phyloP scores from a whole-genome alignment of 2,797 vertebrate species.

The Danio choprae region DNA sequence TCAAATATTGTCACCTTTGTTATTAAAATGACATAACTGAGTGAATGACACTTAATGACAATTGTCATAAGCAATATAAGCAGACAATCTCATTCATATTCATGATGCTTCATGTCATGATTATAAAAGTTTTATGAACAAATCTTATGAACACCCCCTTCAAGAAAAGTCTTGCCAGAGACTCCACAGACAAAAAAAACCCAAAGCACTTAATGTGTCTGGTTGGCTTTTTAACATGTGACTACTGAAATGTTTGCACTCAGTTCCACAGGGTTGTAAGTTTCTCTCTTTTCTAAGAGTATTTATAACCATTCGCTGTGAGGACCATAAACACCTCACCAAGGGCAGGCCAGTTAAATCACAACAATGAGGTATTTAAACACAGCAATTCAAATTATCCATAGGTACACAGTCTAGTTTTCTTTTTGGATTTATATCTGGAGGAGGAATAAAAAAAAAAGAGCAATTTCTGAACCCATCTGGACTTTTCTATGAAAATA shows the following conservation, averaged over 20 bases:
- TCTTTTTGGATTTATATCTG: slow-evolving; percentile 22
- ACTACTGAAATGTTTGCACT: slow-evolving; percentile 35
- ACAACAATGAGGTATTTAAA: neutral
- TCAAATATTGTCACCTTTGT: too few species aligned
- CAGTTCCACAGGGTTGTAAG: neutral
- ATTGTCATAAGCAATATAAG: too few species aligned
- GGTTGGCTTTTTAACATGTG: slow-evolving; percentile 38
- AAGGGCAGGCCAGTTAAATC: neutral
- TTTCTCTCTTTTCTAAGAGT: slow-evolving; percentile 24
- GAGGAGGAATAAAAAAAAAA: neutral
- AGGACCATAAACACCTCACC: slow-evolving; percentile 13
- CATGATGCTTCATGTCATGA: too few species aligned
- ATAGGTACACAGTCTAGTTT: slow-evolving; percentile 13
- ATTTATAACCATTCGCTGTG: neutral
- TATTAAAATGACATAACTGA: too few species aligned
- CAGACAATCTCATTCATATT: too few species aligned
- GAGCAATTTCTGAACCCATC: slow-evolving; percentile 24
- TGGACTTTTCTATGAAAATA: slow-evolving; percentile 25
- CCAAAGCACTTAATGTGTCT: slow-evolving; percentile 33
- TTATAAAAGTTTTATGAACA: too few species aligned
- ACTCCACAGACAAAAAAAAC: slow-evolving; percentile 33
- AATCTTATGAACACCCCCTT: neutral
- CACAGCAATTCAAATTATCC: slow-evolving; percentile 1
- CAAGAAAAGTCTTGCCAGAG: slow-evolving; percentile 1
- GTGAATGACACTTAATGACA: too few species aligned